Base-by-base conservation (phyloP, 2,113 vertebrate genomes). In the Lycocorax pyrrhopterus region DNA sequence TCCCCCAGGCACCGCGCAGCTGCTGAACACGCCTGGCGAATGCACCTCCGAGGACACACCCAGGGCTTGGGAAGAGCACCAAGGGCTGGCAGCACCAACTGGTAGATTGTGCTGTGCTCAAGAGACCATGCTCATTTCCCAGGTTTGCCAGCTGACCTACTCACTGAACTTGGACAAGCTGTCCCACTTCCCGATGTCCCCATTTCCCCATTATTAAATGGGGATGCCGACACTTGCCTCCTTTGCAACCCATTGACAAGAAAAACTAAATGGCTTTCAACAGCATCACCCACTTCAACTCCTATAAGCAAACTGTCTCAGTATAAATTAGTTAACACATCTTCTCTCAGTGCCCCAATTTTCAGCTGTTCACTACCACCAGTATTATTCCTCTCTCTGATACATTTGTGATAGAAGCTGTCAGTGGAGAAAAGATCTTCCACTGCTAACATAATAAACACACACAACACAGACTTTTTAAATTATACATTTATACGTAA, bases 241-340 rank as follows among this genome's bases (percentile, higher is more conserved):
- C 75, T 81, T 13, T 53, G 76, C 3, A 1, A 78, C 7, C 30
- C 3, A 0, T 10, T 51, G 63, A 67, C 0, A 1, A 64, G 41
- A 51, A 91, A 83, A 52, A 12, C 39, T 87, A 63, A 27, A 47
- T 14, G 13, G 35, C 52, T 92, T 88, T 56, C 56, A 27, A 6
- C 6, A 47, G 44, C 35, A 4, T 58, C 78, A 63, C 35, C 30
- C 56, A 43, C 41, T 22, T 43, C 18, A 51, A 11, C 1, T 1
- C 6, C 0, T 16, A 10, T 27, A 63, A 74, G 30, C 46, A 67
- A 92, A 71, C 30, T 3, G 14, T 9, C 39, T 6, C 8, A 6
- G 30, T 37, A 59, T 27, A 30, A 37, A 44, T 15, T 35, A 32
- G 80, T 55, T 67, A 88, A 79, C n/a, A 59, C 33, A 33, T 37